Evolutionary conservation across 2,888 invertebrate species (phyloP).

Genomic region (Drosophila cracens): DNA sequence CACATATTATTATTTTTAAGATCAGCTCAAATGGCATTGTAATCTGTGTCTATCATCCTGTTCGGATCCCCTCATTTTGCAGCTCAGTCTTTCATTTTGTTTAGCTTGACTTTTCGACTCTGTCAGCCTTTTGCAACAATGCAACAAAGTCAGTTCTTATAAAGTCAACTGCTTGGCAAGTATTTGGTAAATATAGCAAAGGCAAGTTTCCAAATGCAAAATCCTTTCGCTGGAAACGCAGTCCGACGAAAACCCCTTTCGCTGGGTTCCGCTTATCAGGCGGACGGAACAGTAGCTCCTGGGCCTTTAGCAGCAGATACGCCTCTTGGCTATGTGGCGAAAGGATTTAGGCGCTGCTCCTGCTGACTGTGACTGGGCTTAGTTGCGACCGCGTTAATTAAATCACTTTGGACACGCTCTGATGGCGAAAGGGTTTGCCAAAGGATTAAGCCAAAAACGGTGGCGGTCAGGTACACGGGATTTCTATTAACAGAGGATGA

Average conservation of each 20-base stretch:
- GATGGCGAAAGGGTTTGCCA: constrained; percentile 57
- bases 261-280: constrained; percentile 18
- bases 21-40: neutral
- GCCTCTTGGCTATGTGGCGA: constrained; percentile 47
- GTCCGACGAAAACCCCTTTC: constrained; percentile 39
- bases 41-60: constrained; percentile 11
- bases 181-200: constrained; percentile 74
- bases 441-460: constrained; percentile 64
- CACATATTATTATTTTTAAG: neutral
- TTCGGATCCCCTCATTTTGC: constrained; percentile 29
- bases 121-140: constrained; percentile 10
- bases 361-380: constrained; percentile 33
- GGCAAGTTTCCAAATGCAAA: constrained; percentile 43
- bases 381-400: constrained; percentile 77
- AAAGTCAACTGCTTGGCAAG: constrained; percentile 56
- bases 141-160: constrained; percentile 48
- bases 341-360: constrained; percentile 64
- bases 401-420: constrained; percentile 77
- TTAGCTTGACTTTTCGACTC: constrained; percentile 69
- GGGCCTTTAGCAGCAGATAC: constrained; percentile 61
- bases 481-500: constrained; percentile 83
- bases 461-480: constrained; percentile 50
- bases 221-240: constrained; percentile 71
- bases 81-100: constrained; percentile 49
- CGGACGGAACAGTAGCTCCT: constrained; percentile 63